Evolutionary conservation across 2,113 vertebrate species (phyloP), one percentile per base, ranked within the genome.

Genomic region (Petrocephalus zakoni): DNA sequence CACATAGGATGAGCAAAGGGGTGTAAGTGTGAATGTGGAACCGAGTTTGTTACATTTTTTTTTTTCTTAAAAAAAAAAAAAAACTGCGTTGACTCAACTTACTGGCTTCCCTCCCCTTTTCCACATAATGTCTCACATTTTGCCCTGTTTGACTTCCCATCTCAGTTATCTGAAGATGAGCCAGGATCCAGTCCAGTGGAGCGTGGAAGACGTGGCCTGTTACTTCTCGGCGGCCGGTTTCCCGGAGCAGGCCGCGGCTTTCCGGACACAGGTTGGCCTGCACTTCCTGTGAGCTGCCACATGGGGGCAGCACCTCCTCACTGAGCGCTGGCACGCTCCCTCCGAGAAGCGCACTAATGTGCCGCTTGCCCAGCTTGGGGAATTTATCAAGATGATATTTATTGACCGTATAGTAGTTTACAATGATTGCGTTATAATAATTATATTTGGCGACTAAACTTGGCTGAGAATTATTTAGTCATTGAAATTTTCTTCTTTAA

Each of bases 141-240:
- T 52, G 22, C 49, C 1, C 46, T 72, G 46, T 55, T 68, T 78
- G 61, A 19, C 56, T 21, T 53, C 42, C 22, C 37, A 0, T 51
- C 22, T 47, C 52, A 97, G 96, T 34, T 92, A 92, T 0, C 94
- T 96, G 89, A 96, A 96, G 89, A 94, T 94, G 84, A 96, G 94
- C 47, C 94, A 93, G 56, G 97, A 98, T 91, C 93, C 97, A 0
- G 94, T 97, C 92, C 96, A 96, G 90, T 98, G 97, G 97, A 97
- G 94, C 0, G 97, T 97, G 90, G 94, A 95, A 87, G 97, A 98
- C 2, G 97, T 98, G 87, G 97, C 95, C 58, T 96, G 95, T 88
- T 98, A 98, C 93, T 97, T 98, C 92, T 96, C 96, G 0, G 94
- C 96, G 68, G 97, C 96, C 0, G 97, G 97, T 37, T 98, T 98